phyloP scores from a whole-genome alignment of 2,797 vertebrate species.

The Mallotus villosus region DNA sequence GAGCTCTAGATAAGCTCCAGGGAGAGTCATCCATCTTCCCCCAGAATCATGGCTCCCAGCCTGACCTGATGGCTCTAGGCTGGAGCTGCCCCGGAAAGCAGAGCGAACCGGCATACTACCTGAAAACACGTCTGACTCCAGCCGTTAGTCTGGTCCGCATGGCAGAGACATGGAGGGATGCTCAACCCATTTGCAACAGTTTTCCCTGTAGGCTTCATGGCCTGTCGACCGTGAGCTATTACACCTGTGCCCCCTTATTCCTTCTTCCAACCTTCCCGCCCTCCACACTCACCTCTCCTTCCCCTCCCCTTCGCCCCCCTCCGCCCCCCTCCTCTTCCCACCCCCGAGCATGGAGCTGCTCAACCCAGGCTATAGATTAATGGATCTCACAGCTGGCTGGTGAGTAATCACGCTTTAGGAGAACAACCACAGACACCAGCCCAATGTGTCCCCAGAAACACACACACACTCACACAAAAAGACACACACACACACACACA shows the following conservation, averaged over 20 bases:
- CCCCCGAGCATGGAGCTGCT: slow-evolving; percentile 54
- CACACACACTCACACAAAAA: not conserved
- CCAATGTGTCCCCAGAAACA: not conserved
- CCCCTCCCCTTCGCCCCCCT: slow-evolving; percentile 42
- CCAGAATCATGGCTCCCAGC: too few species aligned
- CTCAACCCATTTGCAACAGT: slow-evolving; percentile 5
- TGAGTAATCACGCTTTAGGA: slow-evolving; percentile 57
- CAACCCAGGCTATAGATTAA: slow-evolving; percentile 66
- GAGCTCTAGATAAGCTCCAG: too few species aligned
- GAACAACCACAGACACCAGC: slow-evolving; percentile 47
- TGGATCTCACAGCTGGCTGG: slow-evolving; percentile 46
- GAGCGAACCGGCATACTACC: too few species aligned
- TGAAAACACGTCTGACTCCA: too few species aligned
- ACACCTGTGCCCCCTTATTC: slow-evolving; percentile 32
- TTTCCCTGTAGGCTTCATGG: slow-evolving; percentile 48
- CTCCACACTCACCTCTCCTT: slow-evolving; percentile 44
- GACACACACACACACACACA: slow-evolving; percentile 5
- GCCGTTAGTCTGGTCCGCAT: too few species aligned
- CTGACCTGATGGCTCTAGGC: too few species aligned
- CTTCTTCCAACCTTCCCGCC: slow-evolving; percentile 14
- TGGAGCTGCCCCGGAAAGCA: too few species aligned
- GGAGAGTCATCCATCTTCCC: too few species aligned
- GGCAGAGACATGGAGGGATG: slow-evolving; percentile 5
- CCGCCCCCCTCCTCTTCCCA: slow-evolving; percentile 42
- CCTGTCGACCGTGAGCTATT: slow-evolving; percentile 57